These are phyloP conservation scores for Thereva nobilitata DNA, from an alignment of 2,888 invertebrate species.

Conservation along the genomic window DNA sequence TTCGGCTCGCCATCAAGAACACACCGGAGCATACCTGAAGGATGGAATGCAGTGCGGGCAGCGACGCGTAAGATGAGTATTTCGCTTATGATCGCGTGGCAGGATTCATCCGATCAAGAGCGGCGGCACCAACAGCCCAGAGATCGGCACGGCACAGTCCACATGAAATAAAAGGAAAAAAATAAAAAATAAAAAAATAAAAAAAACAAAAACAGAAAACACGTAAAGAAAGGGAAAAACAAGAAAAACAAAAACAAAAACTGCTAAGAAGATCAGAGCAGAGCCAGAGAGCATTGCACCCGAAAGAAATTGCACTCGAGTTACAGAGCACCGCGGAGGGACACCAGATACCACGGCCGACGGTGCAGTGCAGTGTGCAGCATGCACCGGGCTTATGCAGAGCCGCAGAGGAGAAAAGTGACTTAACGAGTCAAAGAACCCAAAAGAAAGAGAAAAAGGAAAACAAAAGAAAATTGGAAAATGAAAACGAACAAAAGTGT, in stretches of 20 bases:
- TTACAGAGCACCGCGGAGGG: slow-evolving; percentile 9
- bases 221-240: slow-evolving; percentile 1
- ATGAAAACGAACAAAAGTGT: slow-evolving; percentile 38
- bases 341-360: slow-evolving; percentile 17
- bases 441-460: slow-evolving; percentile 36
- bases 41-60: slow-evolving; percentile 8
- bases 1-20: slow-evolving; percentile 12
- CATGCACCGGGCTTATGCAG: not conserved
- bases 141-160: slow-evolving; percentile 24
- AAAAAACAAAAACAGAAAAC: not conserved
- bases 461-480: slow-evolving; percentile 37
- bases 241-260: not conserved
- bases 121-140: slow-evolving; percentile 7
- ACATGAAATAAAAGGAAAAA: slow-evolving; percentile 27
- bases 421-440: slow-evolving; percentile 37
- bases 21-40: not conserved
- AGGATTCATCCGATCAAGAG: slow-evolving; percentile 27
- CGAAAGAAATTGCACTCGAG: slow-evolving; percentile 33
- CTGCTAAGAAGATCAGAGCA: slow-evolving; percentile 17
- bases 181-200: slow-evolving; percentile 18
- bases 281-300: slow-evolving; percentile 26
- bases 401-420: slow-evolving; percentile 29
- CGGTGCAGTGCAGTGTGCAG: too few relatives aligned
- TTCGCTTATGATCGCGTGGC: slow-evolving; percentile 37
- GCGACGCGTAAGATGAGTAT: slow-evolving; percentile 23